Evolutionary conservation across 2,888 invertebrate genomes (phyloP).

Genomic region (Corbicula japonica): DNA sequence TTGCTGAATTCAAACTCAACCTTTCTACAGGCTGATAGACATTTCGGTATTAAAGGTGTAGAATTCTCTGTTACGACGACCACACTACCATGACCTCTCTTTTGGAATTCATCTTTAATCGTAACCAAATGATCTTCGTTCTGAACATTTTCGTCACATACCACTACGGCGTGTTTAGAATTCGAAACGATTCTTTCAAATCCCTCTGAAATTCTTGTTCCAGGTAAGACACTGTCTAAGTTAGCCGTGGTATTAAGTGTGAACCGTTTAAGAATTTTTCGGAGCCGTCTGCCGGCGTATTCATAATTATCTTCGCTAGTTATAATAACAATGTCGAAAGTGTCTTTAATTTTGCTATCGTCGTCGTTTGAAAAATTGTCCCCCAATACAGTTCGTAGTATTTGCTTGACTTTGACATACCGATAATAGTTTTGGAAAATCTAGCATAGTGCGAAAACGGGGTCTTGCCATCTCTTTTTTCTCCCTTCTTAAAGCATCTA

Average conservation of each 20-base stretch:
- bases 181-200: slow-evolving; percentile 8
- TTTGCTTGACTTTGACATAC: too few species aligned
- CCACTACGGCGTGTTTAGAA: slow-evolving; percentile 37
- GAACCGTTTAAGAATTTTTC: not conserved
- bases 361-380: not conserved
- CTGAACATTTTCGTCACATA: slow-evolving; percentile 14
- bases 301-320: slow-evolving; percentile 12
- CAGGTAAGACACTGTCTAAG: slow-evolving; percentile 13
- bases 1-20: too few species aligned
- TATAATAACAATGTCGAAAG: slow-evolving; percentile 39
- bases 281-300: not conserved
- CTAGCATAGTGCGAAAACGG: slow-evolving; percentile 32
- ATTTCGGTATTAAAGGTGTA: too few species aligned
- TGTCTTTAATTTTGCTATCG: not conserved
- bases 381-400: not conserved
- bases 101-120: slow-evolving; percentile 1
- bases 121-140: slow-evolving; percentile 13
- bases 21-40: too few species aligned
- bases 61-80: slow-evolving; percentile 9
- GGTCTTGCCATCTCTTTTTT: slow-evolving; percentile 31
- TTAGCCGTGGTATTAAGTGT: slow-evolving; percentile 31
- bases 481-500: slow-evolving; percentile 20
- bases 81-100: slow-evolving; percentile 19
- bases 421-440: too few species aligned
- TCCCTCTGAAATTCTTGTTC: slow-evolving; percentile 9